Base-by-base conservation (phyloP, 2,797 vertebrate genomes). In the Amphiprion clarkii region DNA sequence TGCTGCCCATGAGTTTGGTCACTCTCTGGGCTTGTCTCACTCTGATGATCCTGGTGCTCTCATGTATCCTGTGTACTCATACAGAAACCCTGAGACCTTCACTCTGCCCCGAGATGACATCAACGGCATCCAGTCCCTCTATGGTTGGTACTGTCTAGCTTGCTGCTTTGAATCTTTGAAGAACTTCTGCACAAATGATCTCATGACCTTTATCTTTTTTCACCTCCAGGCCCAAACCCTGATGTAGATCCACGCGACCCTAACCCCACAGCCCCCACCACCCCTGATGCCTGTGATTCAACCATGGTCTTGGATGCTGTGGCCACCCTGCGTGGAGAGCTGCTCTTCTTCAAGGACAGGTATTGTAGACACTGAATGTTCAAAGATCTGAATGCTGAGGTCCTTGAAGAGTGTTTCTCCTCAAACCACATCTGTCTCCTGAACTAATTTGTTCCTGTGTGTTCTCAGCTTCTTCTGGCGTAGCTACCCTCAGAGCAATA, bases 261-360 rank as follows among this genome's bases (percentile, higher is more conserved):
- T 44, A 25, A 9, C 9, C 65, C 77, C 21, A 5, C 74, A 8
- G 29, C 87, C 16, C 92, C 95, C 39, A 77, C 71, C 3, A 93
- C 87, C 5, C 93, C 96, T n/a, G 83, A 94, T 33, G 79, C 80
- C 54, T 98, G 97, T 84, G 94, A 95, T 66, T 91, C 93, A 1
- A 81, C 87, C 17, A 63, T 95, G 84, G 90, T 93, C 23, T 89
- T 98, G 0, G 94, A 97, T 79, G 96, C 96, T 12, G 74, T 96
- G 60, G 92, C 95, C 68, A 96, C 93, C 12, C 75, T 97, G 58
- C 85, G 94, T 71, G 90, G 86, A 92, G 96, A 96, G 88, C 63
- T 93, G 25, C 60, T 97, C 83, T 97, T 97, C 92, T 96, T 98
- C 85, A 98, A 97, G 87, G 95, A 93, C 93, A 95, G 93, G 97